Percentiles rank a stretch among this genome's conserved stretches.
Conservation (phyloP, 1,140 invertebrate genomes). For the Leucophenga varia region DNA sequence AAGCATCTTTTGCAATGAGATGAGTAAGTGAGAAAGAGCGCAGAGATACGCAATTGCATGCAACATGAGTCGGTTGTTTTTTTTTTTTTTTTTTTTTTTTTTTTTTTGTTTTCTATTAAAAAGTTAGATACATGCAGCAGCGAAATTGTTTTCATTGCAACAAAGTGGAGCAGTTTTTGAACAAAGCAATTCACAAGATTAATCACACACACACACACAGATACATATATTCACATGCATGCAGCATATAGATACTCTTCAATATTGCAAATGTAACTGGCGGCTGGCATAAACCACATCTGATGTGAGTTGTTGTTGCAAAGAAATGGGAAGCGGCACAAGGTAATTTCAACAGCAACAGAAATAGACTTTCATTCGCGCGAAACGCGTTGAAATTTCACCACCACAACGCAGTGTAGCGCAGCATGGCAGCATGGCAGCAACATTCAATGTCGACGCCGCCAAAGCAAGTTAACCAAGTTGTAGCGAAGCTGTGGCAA, state of each 20-base stretch:
- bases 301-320: background rate
- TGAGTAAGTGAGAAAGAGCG: constrained; percentile 7
- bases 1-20: constrained; percentile 14
- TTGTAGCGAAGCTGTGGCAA: no score
- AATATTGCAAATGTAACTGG: constrained; percentile 5
- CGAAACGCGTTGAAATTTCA: constrained; percentile 54
- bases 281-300: constrained; percentile 34
- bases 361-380: constrained; percentile 54
- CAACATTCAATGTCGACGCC: no score
- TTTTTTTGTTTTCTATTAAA: no score
- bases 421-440: no score
- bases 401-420: constrained; percentile 23
- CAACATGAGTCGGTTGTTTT: constrained; percentile 14
- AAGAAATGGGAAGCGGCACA: constrained; percentile 47
- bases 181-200: constrained; percentile 54
- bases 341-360: constrained; percentile 50
- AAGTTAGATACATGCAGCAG: no score
- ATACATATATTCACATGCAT: background rate
- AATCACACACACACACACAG: constrained; percentile 30
- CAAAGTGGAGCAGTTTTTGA: constrained; percentile 54
- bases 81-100: constrained; percentile 2
- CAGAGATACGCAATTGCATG: constrained; percentile 14
- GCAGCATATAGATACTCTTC: background rate
- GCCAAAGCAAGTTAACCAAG: no score
- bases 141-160: constrained; percentile 48